Percentiles rank a stretch among this genome's conserved stretches.
phyloP scores from a whole-genome alignment of 2,113 vertebrate genomes.

The Gallinago undulata region DNA sequence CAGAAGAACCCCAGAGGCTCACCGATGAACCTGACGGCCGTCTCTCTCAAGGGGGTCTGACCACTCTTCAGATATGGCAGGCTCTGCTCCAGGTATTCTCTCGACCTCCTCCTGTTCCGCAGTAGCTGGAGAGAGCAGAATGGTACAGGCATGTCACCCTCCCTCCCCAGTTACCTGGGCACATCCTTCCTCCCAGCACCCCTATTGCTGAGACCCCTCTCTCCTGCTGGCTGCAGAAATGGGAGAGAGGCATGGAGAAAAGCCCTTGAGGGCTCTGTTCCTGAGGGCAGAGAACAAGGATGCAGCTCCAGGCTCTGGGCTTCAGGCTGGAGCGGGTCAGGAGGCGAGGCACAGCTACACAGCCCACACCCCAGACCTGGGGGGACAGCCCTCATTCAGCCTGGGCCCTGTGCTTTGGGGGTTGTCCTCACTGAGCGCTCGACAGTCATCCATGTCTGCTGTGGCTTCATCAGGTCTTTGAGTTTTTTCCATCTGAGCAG shows the following conservation, averaged over 20 bases:
- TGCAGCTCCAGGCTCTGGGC: background rate
- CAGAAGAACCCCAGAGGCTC: background rate
- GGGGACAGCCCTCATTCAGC: background rate
- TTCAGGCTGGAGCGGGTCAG: background rate
- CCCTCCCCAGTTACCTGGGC: background rate
- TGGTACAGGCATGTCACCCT: background rate
- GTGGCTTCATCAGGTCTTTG: too few relatives aligned
- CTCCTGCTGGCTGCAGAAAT: too few relatives aligned
- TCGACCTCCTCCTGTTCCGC: background rate
- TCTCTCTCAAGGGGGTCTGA: background rate
- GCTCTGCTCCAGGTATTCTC: too few relatives aligned
- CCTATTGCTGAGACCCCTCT: background rate
- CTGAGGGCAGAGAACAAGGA: rapidly evolving
- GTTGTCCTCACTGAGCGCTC: too few relatives aligned
- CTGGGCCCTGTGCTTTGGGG: background rate
- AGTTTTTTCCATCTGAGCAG: too few relatives aligned
- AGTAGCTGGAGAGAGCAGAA: background rate
- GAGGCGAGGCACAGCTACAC: background rate
- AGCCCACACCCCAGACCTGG: background rate
- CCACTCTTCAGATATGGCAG: background rate
- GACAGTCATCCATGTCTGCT: too few relatives aligned
- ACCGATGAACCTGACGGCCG: background rate
- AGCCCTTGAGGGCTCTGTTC: background rate
- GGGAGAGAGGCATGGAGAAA: too few relatives aligned
- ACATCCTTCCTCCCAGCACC: background rate